Base-by-base conservation (phyloP, 2,113 vertebrate genomes). In the Macquaria ambigua region DNA sequence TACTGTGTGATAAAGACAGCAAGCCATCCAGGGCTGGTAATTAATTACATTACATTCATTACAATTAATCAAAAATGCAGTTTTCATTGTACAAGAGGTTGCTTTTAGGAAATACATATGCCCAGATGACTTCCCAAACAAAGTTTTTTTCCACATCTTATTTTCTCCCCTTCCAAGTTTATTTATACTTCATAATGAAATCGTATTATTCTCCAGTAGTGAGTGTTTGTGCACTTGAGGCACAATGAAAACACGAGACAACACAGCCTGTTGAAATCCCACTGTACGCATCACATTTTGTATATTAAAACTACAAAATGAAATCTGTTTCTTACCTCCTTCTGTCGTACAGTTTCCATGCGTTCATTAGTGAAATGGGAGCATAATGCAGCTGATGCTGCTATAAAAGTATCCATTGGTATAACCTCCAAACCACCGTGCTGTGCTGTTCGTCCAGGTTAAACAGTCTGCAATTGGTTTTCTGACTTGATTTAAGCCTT, bases 391-490 rank as follows among this genome's bases (percentile, higher is more conserved):
- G 70, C 37, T 43, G 67, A 25, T 64, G 73, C 41, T 75, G 64
- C 81, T 76, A 25, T 43, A 56, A 70, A 11, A 55, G 73, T 71
- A 84, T 93, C 93, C 91, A 93, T 94, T 66, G 55, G 46, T 70
- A 55, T 62, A 34, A 77, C 41, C 0, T 87, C 83, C 81, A 74
- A 66, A 87, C 61, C 0, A 52, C 63, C 12, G 10, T 3, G 6
- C 37, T 52, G 46, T 34, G 16, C 34, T 25, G 18, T 46, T 15
- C 55, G 8, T 73, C 77, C 79, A 58, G 28, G 18, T 55, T 15
- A 25, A 74, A 55, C 2, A 6, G 16, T 12, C 74, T 73, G 0
- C 20, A 11, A 37, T 5, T 21, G 37, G 8, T 74, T 77, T 48
- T 63, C 43, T 69, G 43, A 41, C 7, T 61, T 37, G 31, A 82